These are phyloP conservation scores for Catocala fraxini DNA, from an alignment of 2,888 invertebrate species.

Conservation along the genomic window DNA sequence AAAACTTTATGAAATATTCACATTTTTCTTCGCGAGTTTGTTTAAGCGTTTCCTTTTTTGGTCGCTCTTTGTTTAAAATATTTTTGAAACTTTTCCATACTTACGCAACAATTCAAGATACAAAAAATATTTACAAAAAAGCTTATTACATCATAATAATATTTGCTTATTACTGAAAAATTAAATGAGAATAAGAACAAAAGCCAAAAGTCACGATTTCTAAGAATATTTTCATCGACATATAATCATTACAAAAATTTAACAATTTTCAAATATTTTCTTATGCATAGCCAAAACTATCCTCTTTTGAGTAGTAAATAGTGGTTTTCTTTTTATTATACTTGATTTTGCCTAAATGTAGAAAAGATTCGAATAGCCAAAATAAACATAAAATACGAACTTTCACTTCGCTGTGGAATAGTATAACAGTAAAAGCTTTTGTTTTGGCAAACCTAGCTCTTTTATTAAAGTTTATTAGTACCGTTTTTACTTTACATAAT, in stretches of 20 bases:
- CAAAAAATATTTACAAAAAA: constrained; percentile 19
- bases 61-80: constrained; percentile 25
- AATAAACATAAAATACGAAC: background rate
- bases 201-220: background rate
- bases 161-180: background rate
- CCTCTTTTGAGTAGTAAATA: no score
- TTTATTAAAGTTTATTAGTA: background rate
- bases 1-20: constrained; percentile 57
- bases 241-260: background rate
- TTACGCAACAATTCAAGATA: constrained; percentile 26
- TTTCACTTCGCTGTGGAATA: no score
- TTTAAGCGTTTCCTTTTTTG: constrained; percentile 23
- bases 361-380: background rate
- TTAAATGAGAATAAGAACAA: background rate
- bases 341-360: background rate
- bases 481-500: no score
- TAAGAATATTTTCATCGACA: background rate
- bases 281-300: no score
- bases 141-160: constrained; percentile 11
- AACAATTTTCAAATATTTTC: no score
- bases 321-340: background rate
- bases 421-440: background rate
- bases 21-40: constrained; percentile 41
- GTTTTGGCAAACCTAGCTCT: background rate
- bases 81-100: constrained; percentile 30